Base-by-base conservation (phyloP, 2,888 invertebrate genomes). In the Macrosoma leucophasiata region DNA sequence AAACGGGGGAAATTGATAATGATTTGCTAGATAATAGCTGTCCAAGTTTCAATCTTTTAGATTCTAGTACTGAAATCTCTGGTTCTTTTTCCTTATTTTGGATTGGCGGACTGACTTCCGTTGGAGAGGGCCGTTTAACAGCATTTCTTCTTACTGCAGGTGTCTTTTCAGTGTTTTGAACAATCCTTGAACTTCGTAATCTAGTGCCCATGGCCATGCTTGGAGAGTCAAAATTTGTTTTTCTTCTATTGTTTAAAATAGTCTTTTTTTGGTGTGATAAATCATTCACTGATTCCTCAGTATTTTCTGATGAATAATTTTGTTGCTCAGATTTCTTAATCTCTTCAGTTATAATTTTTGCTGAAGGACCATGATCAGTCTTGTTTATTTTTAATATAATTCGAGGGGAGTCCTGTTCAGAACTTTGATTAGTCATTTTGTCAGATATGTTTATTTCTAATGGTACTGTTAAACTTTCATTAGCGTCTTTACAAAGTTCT, bases 321-420 rank as follows among this genome's bases (percentile, higher is more conserved):
- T 55, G 55, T 41, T 63, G 58, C 25, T 71, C 72, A 33, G 63
- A 51, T 46, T 58, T 64, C 39, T 63, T 68, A 6, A 52, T 33
- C 23, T 82, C 81, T 60, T 85, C 85, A 36, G 82, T 82, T 33
- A 85, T 71, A 41, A 84, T 77, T 70, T 85, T 77, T 22, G 84
- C 72, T 45, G 81, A 79, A 48, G 84, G 46, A 42, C 84, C 85
- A 59, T 82, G 79, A 51, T 85, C 86, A 52, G 87, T 86, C 74
- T 89, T 89, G 60, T 89, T 88, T 49, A 89, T 89, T 71, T 89
- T 89, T 52, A 89, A 71, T 47, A 89, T 88, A 48, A 89, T 89
- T 54, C 89, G 61, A 34, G 86, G 86, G 14, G 86, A 86, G 55
- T 84, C 84, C 65, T 84, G 84, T 24, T 78, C 82, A 30, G 79